Base-by-base conservation (phyloP, 2,797 vertebrate species). In the Poeciliopsis paucimaculata region DNA sequence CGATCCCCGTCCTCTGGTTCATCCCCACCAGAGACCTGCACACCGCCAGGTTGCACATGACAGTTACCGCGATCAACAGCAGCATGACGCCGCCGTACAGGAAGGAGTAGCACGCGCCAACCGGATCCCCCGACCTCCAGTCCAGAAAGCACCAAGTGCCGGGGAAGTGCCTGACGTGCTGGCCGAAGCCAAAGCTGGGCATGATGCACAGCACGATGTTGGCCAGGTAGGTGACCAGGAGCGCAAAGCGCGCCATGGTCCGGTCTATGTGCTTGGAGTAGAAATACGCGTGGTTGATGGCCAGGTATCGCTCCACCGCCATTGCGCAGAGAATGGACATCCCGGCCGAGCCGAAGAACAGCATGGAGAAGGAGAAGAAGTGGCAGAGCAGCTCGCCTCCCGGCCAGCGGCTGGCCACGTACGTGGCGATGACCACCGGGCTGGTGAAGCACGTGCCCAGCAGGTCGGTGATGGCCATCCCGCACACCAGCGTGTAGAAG, bases 321-420 rank as follows among this genome's bases (percentile, higher is more conserved):
- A 96, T 96, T 7, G 96, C 94, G 88, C 96, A 96, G 82, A 96
- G 87, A 77, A 96, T 96, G 77, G 95, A 96, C 95, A 96, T 96
- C 0, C 96, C 96, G 0, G 96, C 95, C 0, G 96, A 96, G 36
- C 96, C 96, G 75, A 96, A 96, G 89, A 96, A 96, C 16, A 96
- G 94, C 96, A 96, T 96, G 73, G 96, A 96, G 90, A 96, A 96
- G 70, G 96, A 96, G 89, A 96, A 96, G 90, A 96, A 96, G 82
- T 96, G 93, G 85, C 96, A 96, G 26, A 96, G 94, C 57, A 91
- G 90, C 47, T 80, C 77, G 15, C 96, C 96, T 12, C 96, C 96
- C 0, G 95, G 96, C 96, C 96, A 96, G 31, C 90, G 90, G 62
- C 77, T 92, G 45, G 85, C 87, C 20, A 96, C 89, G 72, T 96